A percentile compares a stretch with the other conserved stretches of the same genome.
Evolutionary conservation across 1,140 invertebrate genomes (phyloP).

Genomic region (Bombus pascuorum): DNA sequence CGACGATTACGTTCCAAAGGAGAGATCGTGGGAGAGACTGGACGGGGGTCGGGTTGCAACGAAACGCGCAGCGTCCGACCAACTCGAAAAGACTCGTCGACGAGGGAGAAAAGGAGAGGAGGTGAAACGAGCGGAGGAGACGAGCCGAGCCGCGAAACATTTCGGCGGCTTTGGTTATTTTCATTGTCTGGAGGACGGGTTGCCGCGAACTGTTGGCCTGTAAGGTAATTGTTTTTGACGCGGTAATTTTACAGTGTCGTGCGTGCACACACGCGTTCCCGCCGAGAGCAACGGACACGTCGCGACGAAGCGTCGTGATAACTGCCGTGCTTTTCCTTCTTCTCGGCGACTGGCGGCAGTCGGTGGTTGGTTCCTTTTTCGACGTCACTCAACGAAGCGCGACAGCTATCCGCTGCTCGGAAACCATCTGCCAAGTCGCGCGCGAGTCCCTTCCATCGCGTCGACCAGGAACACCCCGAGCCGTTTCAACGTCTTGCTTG

Average conservation of each 20-base stretch:
- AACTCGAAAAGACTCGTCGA: not conserved
- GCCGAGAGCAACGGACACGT: conserved; percentile 30
- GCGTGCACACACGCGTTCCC: conserved; percentile 72
- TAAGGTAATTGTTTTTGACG: conserved; percentile 82
- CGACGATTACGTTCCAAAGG: rapidly evolving
- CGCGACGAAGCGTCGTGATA: conserved; percentile 70
- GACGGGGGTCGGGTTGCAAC: too few species aligned
- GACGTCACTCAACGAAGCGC: conserved; percentile 43
- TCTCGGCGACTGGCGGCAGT: conserved; percentile 30
- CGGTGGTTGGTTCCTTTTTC: conserved; percentile 60
- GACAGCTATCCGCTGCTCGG: conserved; percentile 64
- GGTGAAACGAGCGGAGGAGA: not conserved
- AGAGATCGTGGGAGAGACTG: rapidly evolving
- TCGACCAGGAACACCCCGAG: conserved; percentile 63
- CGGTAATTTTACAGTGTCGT: conserved; percentile 83
- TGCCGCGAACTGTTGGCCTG: conserved; percentile 74
- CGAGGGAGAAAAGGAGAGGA: not conserved
- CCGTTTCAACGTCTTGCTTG: conserved; percentile 48
- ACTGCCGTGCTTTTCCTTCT: conserved; percentile 73
- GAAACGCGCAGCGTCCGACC: too few species aligned
- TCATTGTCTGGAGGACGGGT: conserved; percentile 61
- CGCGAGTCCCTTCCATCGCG: conserved; percentile 46
- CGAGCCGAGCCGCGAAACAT: not conserved
- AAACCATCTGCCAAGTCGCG: conserved; percentile 69
- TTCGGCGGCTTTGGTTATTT: conserved; percentile 46